Base-by-base conservation (phyloP, 2,888 invertebrate genomes). In the Acronicta leporina region DNA sequence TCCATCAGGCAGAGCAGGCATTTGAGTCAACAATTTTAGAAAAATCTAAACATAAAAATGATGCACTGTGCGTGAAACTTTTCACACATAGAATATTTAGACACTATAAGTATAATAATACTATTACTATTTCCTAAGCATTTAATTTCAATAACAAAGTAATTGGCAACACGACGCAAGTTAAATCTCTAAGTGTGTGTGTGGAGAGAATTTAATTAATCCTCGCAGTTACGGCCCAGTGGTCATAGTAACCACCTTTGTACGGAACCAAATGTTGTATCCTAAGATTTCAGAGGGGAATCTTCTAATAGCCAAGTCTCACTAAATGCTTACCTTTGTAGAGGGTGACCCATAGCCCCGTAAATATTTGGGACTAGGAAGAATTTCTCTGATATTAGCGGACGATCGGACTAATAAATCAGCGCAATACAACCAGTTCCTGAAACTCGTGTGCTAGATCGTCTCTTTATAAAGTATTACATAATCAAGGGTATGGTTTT, bases 191-290 rank as follows among this genome's bases (percentile, higher is more conserved):
- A 4, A 11, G 40, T 45, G 54, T 71, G 43, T 59, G 57, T 62
- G 64, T 61, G 70, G 53, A 77, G 75, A 81, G 86, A 87, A 88
- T 88, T 88, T 88, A 88, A 88, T 88, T 88, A 88, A 88, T 88
- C 74, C 82, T 71, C 52, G 20, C 78, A 79, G 85, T 84, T 81
- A 70, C 73, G 75, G 79, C 30, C 73, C 70, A 85, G 67, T 74
- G 86, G 77, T 77, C 86, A 81, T 74, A 73, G 71, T 61, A 68
- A 65, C 70, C 68, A 65, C 67, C 69, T 68, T 58, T 70, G 73
- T 67, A 53, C 51, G 41, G 54, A 57, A 50, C 55, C 78, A 73
- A 83, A 80, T 51, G 69, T 53, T 61, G 49, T 51, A 45, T 50
- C 73, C 40, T 61, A 73, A 73, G 73, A 69, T 80, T 77, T 73